phyloP scores from a whole-genome alignment of 1,140 invertebrate species.

The Palaemon carinicauda region DNA sequence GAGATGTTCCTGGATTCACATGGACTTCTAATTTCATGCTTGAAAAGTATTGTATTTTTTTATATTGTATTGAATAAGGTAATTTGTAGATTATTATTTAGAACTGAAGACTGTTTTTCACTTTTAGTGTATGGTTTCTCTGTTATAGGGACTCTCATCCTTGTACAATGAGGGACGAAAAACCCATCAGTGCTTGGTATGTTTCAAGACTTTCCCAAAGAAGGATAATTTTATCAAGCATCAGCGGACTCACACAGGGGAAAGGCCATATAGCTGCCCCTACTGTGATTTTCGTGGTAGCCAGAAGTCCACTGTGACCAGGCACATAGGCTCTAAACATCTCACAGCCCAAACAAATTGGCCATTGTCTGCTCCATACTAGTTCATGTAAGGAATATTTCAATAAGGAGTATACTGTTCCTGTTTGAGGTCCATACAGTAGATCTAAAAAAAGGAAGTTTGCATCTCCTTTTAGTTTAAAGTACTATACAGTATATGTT shows the following conservation, averaged over 20 bases:
- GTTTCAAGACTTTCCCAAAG: slow-evolving; percentile 34
- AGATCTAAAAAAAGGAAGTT: not conserved
- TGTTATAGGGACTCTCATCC: slow-evolving; percentile 23
- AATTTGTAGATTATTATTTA: too few species aligned
- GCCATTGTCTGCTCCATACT: slow-evolving; percentile 10
- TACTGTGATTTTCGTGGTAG: slow-evolving; percentile 27
- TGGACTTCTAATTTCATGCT: too few species aligned
- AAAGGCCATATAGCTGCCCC: slow-evolving; percentile 30
- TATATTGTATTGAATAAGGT: too few species aligned
- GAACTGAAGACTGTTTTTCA: too few species aligned
- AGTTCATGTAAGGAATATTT: slow-evolving; percentile 18
- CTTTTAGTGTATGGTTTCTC: slow-evolving; percentile 9
- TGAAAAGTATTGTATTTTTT: too few species aligned
- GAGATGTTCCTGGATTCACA: too few species aligned
- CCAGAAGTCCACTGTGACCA: slow-evolving; percentile 25
- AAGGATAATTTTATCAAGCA: slow-evolving; percentile 36
- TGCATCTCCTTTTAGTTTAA: too few species aligned
- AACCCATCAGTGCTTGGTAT: slow-evolving; percentile 35
- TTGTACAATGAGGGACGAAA: slow-evolving; percentile 29
- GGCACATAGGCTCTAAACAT: slow-evolving; percentile 23
- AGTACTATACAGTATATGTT: too few species aligned
- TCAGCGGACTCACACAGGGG: slow-evolving; percentile 29
- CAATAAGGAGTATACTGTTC: not conserved
- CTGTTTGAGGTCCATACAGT: not conserved
- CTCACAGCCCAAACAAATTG: not conserved